Conservation (phyloP, 2,888 invertebrate species). For the Toxonevra muliebris region DNA sequence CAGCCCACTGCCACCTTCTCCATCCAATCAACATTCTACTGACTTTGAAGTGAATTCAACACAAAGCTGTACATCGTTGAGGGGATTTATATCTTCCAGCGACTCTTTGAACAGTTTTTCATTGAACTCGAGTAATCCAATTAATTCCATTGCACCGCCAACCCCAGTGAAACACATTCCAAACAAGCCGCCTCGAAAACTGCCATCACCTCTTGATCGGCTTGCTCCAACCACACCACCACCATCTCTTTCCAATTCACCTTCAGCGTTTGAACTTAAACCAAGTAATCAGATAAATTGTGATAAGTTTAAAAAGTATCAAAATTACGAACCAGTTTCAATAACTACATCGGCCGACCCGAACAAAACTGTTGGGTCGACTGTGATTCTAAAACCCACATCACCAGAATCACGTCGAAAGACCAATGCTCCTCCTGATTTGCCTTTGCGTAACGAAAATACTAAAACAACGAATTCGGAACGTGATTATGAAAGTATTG, state of each 20-base stretch:
- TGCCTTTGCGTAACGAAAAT: conserved; percentile 58
- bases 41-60: conserved; percentile 61
- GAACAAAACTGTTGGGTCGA: conserved; percentile 55
- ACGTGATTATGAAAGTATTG: conserved; percentile 76
- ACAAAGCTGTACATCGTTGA: conserved; percentile 58
- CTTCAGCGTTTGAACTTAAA: conserved; percentile 38
- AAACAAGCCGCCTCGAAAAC: conserved; percentile 63
- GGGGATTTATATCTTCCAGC: conserved; percentile 60
- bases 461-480: conserved; percentile 46
- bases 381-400: conserved; percentile 57
- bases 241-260: conserved; percentile 9
- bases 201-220: conserved; percentile 26
- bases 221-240: conserved; percentile 33
- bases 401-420: conserved; percentile 48
- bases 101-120: conserved; percentile 61
- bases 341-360: conserved; percentile 60
- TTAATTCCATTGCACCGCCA: conserved; percentile 26
- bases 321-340: conserved; percentile 63
- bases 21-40: conserved; percentile 58
- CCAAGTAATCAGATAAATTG: conserved; percentile 42
- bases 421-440: conserved; percentile 49
- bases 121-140: conserved; percentile 43
- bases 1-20: conserved; percentile 79
- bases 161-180: conserved; percentile 56
- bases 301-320: conserved; percentile 62